phyloP scores from a whole-genome alignment of 2,797 vertebrate species.

The Trematomus bernacchii region DNA sequence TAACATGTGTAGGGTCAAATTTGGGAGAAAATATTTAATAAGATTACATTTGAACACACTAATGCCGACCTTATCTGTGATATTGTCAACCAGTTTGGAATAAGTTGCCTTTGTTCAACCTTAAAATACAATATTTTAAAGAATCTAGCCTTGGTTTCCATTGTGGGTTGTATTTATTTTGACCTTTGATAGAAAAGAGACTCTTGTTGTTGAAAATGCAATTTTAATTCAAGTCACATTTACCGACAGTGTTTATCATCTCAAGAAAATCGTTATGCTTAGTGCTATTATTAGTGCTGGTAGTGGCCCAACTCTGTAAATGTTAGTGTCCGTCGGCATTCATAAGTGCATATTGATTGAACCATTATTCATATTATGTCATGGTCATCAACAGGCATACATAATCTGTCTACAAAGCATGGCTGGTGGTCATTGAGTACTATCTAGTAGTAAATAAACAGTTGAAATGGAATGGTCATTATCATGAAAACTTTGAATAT shows the following conservation, averaged over 20 bases:
- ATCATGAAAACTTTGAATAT: neutral
- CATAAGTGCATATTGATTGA: conserved; percentile 36
- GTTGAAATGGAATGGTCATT: neutral
- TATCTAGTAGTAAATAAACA: neutral
- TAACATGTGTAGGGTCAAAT: too few species aligned
- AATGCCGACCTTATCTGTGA: neutral
- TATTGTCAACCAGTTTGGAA: neutral
- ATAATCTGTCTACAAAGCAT: conserved; percentile 21
- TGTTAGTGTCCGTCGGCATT: conserved; percentile 13
- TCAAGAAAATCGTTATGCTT: conserved; percentile 27
- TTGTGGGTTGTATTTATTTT: conserved; percentile 17
- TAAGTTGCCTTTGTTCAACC: neutral
- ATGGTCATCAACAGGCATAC: conserved; percentile 21
- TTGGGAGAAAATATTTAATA: too few species aligned
- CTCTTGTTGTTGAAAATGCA: conserved; percentile 22
- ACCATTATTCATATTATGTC: conserved; percentile 34
- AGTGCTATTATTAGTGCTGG: conserved; percentile 1
- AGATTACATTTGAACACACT: neutral
- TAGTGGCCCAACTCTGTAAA: conserved; percentile 26
- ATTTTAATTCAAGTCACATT: conserved; percentile 25
- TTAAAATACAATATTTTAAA: neutral
- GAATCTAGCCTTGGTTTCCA: conserved; percentile 19
- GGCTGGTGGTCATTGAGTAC: conserved; percentile 12
- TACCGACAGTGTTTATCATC: conserved; percentile 31
- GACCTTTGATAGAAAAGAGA: neutral